Evolutionary conservation across 2,888 invertebrate genomes (phyloP), one percentile per base, ranked within the genome.

Genomic region (Erynnis tages): DNA sequence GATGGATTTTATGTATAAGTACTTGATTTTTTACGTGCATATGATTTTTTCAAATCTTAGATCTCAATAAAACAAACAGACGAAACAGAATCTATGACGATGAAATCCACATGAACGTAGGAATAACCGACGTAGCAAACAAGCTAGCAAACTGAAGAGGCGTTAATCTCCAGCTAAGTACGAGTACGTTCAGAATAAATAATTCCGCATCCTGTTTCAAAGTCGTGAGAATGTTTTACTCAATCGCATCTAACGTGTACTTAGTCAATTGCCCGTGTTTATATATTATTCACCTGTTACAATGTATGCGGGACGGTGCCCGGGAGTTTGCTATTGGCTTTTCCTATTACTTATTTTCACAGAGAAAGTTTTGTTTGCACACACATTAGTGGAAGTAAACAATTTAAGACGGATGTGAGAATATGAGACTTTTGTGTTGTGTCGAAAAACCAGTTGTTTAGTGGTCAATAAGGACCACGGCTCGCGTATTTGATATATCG

Each of bases 231-330:
- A 30, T 30, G 13, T 30, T 30, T 30, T 30, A 30, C 13, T 30
- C 30, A 13, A 30, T 13, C 30, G 30, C 13, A 30, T 30, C 30
- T 30, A 6, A 30, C 30, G 6, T 13, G 30, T 30, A 13, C 13
- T 30, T 30, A 30, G 13, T 30, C 30, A 30, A 30, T 30, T 30
- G 13, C 30, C 13, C 2, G 13, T 6, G n/a, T 13, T 30, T 7
- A 13, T 30, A 30, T 30, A 30, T 30, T 30, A 30, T 30, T 30
- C 30, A 30, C 30, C 13, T 30, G 30, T 30, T 30, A 30, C 30
- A 30, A 30, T 30, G 6, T 30, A 30, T 30, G 30, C 13, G 30
- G 6, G 13, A 13, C 13, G 29, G 5, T 30, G 7, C 30, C 30
- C 13, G 13, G 30, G 30, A 30, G n/a, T 30, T 5, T 30, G 11